Evolutionary conservation across 1,140 invertebrate species (phyloP).

Genomic region (Drosophila sulfurigaster): DNA sequence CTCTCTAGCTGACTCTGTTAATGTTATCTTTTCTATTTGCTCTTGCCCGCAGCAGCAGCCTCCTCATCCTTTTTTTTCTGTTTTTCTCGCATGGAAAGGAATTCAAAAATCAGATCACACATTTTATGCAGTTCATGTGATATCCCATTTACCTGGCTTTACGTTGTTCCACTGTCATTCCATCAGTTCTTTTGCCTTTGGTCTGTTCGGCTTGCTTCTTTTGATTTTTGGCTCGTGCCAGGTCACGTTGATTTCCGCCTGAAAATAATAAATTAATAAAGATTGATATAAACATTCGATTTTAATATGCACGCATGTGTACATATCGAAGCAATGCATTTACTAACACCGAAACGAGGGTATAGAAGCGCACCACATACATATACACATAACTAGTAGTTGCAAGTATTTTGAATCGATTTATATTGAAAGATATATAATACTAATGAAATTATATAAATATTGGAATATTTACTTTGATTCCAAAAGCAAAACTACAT

Average conservation of each 20-base stretch:
- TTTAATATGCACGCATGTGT: too few relatives aligned
- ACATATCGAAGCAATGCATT: too few relatives aligned
- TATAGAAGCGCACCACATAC: conserved; percentile 25
- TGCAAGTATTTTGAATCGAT: conserved; percentile 10
- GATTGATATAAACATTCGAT: background rate
- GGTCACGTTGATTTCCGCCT: conserved; percentile 94
- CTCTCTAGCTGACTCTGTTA: background rate
- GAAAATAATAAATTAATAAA: conserved; percentile 22
- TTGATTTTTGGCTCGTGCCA: conserved; percentile 92
- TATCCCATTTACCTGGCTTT: conserved; percentile 89
- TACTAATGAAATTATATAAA: background rate
- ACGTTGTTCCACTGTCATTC: conserved; percentile 91
- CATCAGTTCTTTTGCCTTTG: conserved; percentile 88
- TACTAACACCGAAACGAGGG: too few relatives aligned
- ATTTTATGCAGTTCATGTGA: conserved; percentile 27
- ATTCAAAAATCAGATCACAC: too few relatives aligned
- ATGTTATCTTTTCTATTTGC: conserved; percentile 59
- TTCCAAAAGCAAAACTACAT: background rate
- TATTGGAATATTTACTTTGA: background rate
- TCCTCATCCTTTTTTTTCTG: conserved; percentile 87
- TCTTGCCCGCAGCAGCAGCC: conserved; percentile 62
- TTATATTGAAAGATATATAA: background rate
- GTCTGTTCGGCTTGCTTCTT: conserved; percentile 90
- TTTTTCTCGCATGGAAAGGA: conserved; percentile 93
- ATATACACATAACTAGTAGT: background rate